Conservation (phyloP, 2,888 invertebrate species). For the Microchrysa polita region DNA sequence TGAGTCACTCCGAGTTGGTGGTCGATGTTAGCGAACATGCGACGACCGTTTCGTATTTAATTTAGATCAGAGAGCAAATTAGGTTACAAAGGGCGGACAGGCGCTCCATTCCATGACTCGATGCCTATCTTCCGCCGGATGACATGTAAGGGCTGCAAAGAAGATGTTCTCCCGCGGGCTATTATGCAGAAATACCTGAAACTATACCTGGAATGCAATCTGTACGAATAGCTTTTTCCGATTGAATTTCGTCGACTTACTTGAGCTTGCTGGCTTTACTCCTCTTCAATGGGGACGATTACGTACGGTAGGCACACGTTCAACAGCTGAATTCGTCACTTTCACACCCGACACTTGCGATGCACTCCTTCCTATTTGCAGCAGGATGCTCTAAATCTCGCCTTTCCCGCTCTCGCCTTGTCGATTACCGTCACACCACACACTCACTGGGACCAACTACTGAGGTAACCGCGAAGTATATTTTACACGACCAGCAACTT, state of each 20-base stretch:
- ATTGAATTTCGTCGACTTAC: slow-evolving; percentile 23
- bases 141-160: neutral
- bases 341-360: slow-evolving; percentile 22
- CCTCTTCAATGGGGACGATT: neutral
- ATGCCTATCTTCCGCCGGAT: neutral
- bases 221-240: too few species aligned
- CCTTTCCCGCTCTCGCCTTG: slow-evolving; percentile 34
- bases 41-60: slow-evolving; percentile 7
- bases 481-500: neutral
- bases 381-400: slow-evolving; percentile 7
- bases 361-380: slow-evolving; percentile 38
- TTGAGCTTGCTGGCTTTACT: slow-evolving; percentile 8
- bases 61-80: neutral
- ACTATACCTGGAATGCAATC: neutral
- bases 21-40: slow-evolving; percentile 2
- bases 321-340: slow-evolving; percentile 4
- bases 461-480: neutral
- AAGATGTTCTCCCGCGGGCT: neutral
- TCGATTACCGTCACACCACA: slow-evolving; percentile 11
- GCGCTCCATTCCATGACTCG: neutral
- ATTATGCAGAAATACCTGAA: neutral
- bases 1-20: neutral
- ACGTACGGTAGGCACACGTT: slow-evolving; percentile 1
- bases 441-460: slow-evolving; percentile 1
- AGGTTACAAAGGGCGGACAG: slow-evolving; percentile 32